Conservation (phyloP, 2,888 invertebrate genomes). For the Platynereis dumerilii region DNA sequence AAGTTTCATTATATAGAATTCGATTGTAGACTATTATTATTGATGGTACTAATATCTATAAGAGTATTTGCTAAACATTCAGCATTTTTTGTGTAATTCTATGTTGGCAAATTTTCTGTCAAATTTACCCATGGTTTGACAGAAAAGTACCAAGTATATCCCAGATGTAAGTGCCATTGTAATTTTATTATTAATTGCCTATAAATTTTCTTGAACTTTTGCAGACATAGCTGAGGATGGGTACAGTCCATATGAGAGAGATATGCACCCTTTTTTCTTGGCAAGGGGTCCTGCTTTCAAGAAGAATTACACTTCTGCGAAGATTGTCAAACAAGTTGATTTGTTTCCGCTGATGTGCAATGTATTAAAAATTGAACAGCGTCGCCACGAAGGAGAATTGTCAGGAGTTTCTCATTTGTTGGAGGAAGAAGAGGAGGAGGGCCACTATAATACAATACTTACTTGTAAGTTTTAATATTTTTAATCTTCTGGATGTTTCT, state of each 20-base stretch:
- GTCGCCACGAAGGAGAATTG: conserved; percentile 57
- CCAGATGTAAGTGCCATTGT: too few species aligned
- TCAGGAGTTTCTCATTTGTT: conserved; percentile 29
- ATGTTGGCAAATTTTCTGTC: too few species aligned
- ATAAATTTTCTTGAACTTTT: too few species aligned
- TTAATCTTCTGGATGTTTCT: background rate
- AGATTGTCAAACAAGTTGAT: conserved; percentile 56
- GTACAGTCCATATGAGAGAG: conserved; percentile 63
- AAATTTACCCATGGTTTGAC: too few species aligned
- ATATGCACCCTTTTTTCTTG: conserved; percentile 77
- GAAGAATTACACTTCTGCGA: conserved; percentile 38
- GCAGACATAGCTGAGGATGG: too few species aligned
- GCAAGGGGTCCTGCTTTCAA: conserved; percentile 69
- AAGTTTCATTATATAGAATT: too few species aligned
- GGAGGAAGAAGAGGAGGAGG: background rate
- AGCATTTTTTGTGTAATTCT: too few species aligned
- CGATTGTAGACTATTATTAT: too few species aligned
- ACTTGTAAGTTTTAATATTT: conserved; percentile 18
- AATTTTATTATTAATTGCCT: too few species aligned
- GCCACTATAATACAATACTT: background rate
- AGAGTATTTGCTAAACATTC: too few species aligned
- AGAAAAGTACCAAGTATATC: too few species aligned
- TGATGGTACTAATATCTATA: too few species aligned
- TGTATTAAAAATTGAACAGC: conserved; percentile 50
- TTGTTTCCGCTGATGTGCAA: conserved; percentile 60